These are phyloP conservation scores for Microplitis deprimator DNA, from an alignment of 2,888 invertebrate species.

Conservation along the genomic window DNA sequence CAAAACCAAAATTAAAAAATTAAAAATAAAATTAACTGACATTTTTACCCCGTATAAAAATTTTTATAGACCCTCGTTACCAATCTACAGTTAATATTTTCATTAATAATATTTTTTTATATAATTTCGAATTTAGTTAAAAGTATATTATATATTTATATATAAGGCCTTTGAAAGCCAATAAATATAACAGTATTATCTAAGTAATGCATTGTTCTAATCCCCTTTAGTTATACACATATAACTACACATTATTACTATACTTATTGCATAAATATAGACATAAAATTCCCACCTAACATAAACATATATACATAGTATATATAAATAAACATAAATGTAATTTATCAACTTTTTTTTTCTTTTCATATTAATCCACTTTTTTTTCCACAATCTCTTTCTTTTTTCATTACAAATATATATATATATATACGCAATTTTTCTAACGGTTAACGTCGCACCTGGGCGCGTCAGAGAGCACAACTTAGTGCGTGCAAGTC, in stretches of 20 bases:
- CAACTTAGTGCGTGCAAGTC: constrained; percentile 44
- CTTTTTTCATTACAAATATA: constrained; percentile 20
- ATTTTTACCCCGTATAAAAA: too few relatives aligned
- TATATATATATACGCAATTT: constrained; percentile 50
- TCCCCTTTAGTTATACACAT: constrained; percentile 24
- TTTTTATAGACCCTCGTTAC: too few relatives aligned
- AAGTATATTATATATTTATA: neutral
- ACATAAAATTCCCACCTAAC: constrained; percentile 14
- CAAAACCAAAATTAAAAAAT: too few relatives aligned
- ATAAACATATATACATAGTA: neutral
- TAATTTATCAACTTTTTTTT: constrained; percentile 5
- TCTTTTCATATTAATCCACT: neutral
- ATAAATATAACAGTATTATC: constrained; percentile 30
- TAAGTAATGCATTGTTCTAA: constrained; percentile 39
- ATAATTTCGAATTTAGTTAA: neutral
- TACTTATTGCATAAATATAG: constrained; percentile 33
- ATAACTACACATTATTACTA: constrained; percentile 25
- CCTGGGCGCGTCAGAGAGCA: constrained; percentile 52
- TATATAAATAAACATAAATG: neutral
- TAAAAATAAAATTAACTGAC: too few relatives aligned
- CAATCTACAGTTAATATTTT: too few relatives aligned
- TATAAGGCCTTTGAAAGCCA: neutral
- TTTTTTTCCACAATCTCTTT: constrained; percentile 4
- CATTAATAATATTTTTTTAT: too few relatives aligned
- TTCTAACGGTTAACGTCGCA: constrained; percentile 55